Evolutionary conservation across 53 echinoderm and acorn worm species (phyloP), one percentile per base, ranked within the genome.

Genomic region (Echinarachnius parma): DNA sequence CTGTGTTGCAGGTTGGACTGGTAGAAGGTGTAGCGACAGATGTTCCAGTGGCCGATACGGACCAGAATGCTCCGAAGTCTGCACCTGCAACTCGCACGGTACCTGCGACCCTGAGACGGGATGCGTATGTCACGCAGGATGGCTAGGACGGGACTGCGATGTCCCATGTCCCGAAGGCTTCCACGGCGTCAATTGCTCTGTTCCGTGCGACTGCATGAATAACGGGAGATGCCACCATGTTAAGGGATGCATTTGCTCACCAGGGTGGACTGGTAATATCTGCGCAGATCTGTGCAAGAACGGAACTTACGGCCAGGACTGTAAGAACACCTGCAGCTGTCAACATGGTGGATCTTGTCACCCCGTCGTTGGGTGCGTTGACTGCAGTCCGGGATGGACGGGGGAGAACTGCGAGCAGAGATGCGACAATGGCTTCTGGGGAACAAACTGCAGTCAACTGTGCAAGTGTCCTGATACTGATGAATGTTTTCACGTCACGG

Each of bases 61-160:
- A 7, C 34, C 52, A 4, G 75, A 78, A 32, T 94, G 94, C 50
- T 78, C 58, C 15, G 64, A 63, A 13, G 61, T 18, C 16, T 93
- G 93, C 37, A 68, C 48, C 22, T 93, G 93, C 81, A 30, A 77
- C 53, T 24, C 8, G 9, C 55, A 57, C 5, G 57, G 57, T 2
- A 39, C 28, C 8, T 72, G 74, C 28, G 74, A 72, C 15, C 74
- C 74, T 8, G 39, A 56, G 39, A 27, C 42, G 42, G 59, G 80
- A 53, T 94, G 94, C 59, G 32, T 66, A 16, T 94, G 94, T 53
- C 14, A 53, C 19, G 82, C 62, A 3, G 94, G 94, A 14, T 94
- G 90, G 86, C 35, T 46, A n/a, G 94, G 94, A 27, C 24, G 45
- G 22, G 21, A 36, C 16, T 94, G 94, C 28, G 54, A 78, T 0